Evolutionary conservation across 92 coral and sea anemone genomes (phyloP).

Genomic region (Isaurus tuberculatus): DNA sequence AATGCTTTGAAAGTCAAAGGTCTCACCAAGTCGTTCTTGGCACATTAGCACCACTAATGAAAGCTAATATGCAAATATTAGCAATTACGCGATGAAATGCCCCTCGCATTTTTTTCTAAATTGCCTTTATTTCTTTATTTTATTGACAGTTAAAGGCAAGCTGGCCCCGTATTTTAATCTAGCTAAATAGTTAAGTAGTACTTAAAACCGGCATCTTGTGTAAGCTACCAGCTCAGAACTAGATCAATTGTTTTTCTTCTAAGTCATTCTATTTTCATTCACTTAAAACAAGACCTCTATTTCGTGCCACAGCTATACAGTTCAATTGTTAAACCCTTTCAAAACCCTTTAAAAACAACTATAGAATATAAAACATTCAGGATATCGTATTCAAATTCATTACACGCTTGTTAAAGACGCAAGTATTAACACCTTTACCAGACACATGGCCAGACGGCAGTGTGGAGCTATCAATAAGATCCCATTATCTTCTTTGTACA

Average conservation of each 20-base stretch:
- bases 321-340: not conserved
- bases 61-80: not conserved
- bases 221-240: not conserved
- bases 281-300: not conserved
- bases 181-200: not conserved
- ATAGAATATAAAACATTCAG: not conserved
- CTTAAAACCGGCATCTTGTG: not conserved
- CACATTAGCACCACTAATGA: conserved; percentile 6
- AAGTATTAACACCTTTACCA: not conserved
- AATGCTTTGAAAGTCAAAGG: not conserved
- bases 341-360: not conserved
- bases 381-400: not conserved
- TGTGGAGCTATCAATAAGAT: not conserved
- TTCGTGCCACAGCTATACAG: not conserved
- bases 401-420: not conserved
- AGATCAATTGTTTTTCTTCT: not conserved
- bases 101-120: not conserved
- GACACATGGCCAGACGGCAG: not conserved
- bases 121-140: not conserved
- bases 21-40: conserved; percentile 1
- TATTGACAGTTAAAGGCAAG: not conserved
- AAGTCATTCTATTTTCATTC: not conserved
- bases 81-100: not conserved
- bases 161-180: not conserved
- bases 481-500: conserved; percentile 5